Base-by-base conservation (phyloP, 2,113 vertebrate species). In the Heptranchias perlo region DNA sequence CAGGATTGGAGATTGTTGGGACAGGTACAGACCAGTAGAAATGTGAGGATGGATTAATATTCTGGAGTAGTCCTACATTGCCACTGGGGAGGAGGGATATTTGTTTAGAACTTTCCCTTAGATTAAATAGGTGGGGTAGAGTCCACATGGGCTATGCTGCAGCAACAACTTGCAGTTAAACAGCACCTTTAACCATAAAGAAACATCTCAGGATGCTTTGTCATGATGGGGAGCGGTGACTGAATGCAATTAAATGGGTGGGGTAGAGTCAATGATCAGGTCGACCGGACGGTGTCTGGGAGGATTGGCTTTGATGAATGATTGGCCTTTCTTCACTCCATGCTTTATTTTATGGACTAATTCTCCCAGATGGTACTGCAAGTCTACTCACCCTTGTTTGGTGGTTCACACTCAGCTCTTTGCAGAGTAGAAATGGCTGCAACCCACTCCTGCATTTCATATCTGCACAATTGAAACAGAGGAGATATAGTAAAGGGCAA, bases 381-480 rank as follows among this genome's bases (percentile, higher is more conserved):
- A 93, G 35, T 49, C 44, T 69, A 95, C 93, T 69, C 94, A 95
- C 94, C 10, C 39, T 35, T 35, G 39, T 7, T 67, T 31, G 25
- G 23, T 69, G 44, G 47, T 25, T 69, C 39, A 73, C 25, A 35
- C 52, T 11, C 25, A 69, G 11, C 1, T 52, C 3, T 6, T 49
- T 35, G 64, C 52, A 52, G 31, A 52, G 94, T 49, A 69, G 67
- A 93, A 31, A 96, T 96, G 25, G 95, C 65, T 4, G 84, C 69
- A 14, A 96, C 93, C 96, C 96, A 96, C 14, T 96, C 76, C 86
- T 76, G 91, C 62, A 92, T 96, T 96, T 96, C 96, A 28, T 14
- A 47, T 65, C 96, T 96, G 92, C 82, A 96, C 52, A 10, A 7
- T 62, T 31, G n/a, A 58, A 35, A 61, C 58, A 52, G 64, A 94